These are phyloP conservation scores for Tympanoctomys barrerae DNA, from an alignment of 2,797 vertebrate genomes.

Conservation along the genomic window DNA sequence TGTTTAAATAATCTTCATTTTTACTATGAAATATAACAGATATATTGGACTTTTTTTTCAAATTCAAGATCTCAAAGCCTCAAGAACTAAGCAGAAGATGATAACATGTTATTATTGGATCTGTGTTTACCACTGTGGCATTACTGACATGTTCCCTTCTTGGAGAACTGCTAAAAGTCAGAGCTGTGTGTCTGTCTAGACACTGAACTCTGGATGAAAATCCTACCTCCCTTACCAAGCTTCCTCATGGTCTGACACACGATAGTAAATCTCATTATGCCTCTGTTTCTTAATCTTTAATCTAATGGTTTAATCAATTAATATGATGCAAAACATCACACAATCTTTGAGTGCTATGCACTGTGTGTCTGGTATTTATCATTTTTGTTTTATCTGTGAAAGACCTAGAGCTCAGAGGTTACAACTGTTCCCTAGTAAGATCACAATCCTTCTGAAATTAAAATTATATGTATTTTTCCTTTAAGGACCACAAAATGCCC, in stretches of 20 bases:
- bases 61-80: not conserved
- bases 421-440: not conserved
- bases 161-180: not conserved
- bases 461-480: not conserved
- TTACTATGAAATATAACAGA: not conserved
- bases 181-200: not conserved
- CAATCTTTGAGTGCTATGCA: not conserved
- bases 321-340: not conserved
- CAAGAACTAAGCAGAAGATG: not conserved
- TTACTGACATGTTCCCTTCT: not conserved
- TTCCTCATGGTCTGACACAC: not conserved
- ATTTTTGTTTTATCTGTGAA: not conserved
- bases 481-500: not conserved
- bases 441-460: slow-evolving; percentile 36
- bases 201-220: not conserved
- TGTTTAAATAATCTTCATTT: not conserved
- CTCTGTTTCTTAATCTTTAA: not conserved
- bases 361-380: not conserved
- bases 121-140: not conserved
- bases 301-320: not conserved
- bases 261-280: not conserved
- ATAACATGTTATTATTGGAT: not conserved
- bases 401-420: not conserved
- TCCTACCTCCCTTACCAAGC: not conserved
- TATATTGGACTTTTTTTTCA: not conserved